These are phyloP conservation scores for Oxyura jamaicensis DNA, from an alignment of 2,113 vertebrate species.

Conservation along the genomic window DNA sequence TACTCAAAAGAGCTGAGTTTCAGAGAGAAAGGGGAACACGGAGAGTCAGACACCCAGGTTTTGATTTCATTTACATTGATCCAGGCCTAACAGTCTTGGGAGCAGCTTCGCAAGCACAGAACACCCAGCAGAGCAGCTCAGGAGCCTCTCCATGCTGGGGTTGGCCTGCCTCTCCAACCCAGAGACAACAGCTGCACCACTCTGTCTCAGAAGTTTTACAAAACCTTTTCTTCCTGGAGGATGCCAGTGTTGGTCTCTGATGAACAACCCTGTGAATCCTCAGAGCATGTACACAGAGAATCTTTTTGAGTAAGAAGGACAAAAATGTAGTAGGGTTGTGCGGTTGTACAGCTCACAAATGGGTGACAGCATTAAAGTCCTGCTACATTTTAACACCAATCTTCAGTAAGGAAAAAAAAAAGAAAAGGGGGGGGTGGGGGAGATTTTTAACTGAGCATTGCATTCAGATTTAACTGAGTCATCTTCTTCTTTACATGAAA, in stretches of 20 bases:
- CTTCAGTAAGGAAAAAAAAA: background rate
- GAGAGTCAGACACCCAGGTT: background rate
- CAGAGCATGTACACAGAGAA: background rate
- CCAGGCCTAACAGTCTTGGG: background rate
- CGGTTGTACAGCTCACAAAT: background rate
- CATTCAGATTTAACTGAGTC: conserved; percentile 44
- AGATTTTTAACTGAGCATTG: conserved; percentile 31
- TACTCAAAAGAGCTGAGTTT: background rate
- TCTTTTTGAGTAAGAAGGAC: background rate
- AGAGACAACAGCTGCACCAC: accelerated
- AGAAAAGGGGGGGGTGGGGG: background rate
- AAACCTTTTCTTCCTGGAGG: background rate
- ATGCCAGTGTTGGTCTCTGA: background rate
- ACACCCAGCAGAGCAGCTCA: background rate
- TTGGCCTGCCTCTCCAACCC: background rate
- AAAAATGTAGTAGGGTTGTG: background rate
- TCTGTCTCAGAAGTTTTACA: background rate
- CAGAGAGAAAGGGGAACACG: background rate
- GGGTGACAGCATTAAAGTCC: background rate
- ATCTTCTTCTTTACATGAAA: conserved; percentile 20
- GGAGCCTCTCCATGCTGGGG: background rate
- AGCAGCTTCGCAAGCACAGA: background rate
- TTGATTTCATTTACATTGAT: background rate
- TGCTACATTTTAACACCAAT: background rate
- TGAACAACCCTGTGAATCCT: background rate